Evolutionary conservation across 1,140 invertebrate species (phyloP).

Genomic region (Trichomalopsis sarcophagae): DNA sequence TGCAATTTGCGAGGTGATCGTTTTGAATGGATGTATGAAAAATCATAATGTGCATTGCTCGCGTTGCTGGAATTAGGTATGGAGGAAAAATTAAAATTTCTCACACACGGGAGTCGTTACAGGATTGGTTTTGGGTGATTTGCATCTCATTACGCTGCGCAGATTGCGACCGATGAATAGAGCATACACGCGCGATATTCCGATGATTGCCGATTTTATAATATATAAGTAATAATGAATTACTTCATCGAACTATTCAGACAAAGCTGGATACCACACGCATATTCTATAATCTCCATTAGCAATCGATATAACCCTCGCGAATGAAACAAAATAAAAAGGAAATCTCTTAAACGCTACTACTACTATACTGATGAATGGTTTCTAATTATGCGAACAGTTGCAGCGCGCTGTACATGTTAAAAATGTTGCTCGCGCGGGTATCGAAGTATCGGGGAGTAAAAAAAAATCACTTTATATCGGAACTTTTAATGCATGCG

Average conservation of each 20-base stretch:
- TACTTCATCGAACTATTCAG: not conserved
- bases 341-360: no score
- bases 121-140: not conserved
- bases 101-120: not conserved
- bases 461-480: constrained; percentile 8
- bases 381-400: not conserved
- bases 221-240: not conserved
- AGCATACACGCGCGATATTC: not conserved
- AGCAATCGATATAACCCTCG: no score
- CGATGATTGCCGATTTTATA: not conserved
- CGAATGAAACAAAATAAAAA: no score
- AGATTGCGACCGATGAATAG: not conserved
- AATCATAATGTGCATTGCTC: no score
- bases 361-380: not conserved
- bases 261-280: no score
- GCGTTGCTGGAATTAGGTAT: no score
- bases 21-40: no score
- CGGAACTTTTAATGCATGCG: not conserved
- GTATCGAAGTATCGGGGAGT: not conserved
- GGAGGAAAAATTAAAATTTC: no score
- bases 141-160: not conserved
- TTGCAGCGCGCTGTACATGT: not conserved
- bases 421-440: not conserved
- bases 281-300: no score
- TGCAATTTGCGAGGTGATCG: no score